Evolutionary conservation across 2,113 vertebrate species (phyloP).

Genomic region (Odontesthes bonariensis): DNA sequence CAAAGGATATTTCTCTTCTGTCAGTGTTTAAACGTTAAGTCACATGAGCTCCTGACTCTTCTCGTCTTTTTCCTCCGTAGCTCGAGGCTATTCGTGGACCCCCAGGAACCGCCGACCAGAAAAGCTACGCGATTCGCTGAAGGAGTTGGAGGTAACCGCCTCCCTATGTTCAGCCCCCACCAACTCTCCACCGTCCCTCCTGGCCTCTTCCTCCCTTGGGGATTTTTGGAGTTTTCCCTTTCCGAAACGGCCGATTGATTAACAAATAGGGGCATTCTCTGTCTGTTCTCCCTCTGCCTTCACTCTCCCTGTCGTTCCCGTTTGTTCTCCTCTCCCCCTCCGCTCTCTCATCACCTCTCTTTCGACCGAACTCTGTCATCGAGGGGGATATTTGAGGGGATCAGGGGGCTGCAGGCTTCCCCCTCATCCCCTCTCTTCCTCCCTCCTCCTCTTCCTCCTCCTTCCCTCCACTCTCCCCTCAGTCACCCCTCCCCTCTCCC

Average conservation of each 20-base stretch:
- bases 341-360: slow-evolving; percentile 82
- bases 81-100: slow-evolving; percentile 91
- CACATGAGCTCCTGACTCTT: slow-evolving; percentile 53
- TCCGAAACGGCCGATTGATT: slow-evolving; percentile 84
- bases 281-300: slow-evolving; percentile 70
- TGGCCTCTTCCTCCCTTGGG: slow-evolving; percentile 65
- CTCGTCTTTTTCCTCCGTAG: slow-evolving; percentile 73
- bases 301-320: slow-evolving; percentile 75
- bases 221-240: slow-evolving; percentile 81
- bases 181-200: slow-evolving; percentile 26
- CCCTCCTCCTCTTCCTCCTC: slow-evolving; percentile 57
- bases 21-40: slow-evolving; percentile 45
- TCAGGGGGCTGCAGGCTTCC: slow-evolving; percentile 84
- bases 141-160: slow-evolving; percentile 93
- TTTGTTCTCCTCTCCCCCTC: slow-evolving; percentile 72
- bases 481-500: slow-evolving; percentile 10
- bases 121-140: slow-evolving; percentile 92
- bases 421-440: slow-evolving; percentile 65
- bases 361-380: slow-evolving; percentile 89
- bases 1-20: background rate
- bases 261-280: slow-evolving; percentile 89
- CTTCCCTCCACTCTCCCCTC: slow-evolving; percentile 59
- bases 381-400: slow-evolving; percentile 94
- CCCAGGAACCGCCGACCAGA: slow-evolving; percentile 90
- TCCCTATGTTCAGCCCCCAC: slow-evolving; percentile 25